Evolutionary conservation across 1,140 invertebrate species (phyloP), one percentile per base, ranked within the genome.

Genomic region (Ceratoteleas bidentatus): DNA sequence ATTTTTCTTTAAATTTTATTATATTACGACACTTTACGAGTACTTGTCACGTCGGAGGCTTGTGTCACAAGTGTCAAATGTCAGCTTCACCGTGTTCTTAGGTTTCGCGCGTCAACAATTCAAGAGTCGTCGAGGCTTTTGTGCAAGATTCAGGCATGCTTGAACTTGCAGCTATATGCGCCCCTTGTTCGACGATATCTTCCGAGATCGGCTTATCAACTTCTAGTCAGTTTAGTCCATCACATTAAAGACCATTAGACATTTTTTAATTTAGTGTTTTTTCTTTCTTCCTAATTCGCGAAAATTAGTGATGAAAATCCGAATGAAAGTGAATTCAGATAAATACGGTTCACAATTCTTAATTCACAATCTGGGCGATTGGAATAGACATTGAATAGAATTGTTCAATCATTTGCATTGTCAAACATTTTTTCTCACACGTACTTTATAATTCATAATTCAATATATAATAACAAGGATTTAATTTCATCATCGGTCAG

Each of bases 51-150:
- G 34, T 74, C 52, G 33, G 38, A 52, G 38, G 16, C 45, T 56
- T 62, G 52, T 43, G 5, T 54, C 36, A 72, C 10, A 54, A 72
- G 69, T 61, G 53, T 77, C 57, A 69, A 69, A 77, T 77, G 50
- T 77, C 50, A 62, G 14, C 60, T 58, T 65, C 54, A 34, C 34
- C 14, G 32, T 43, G 66, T 62, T 70, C 75, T 78, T 65, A 65
- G 45, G 57, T 78, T 65, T 70, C 58, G 32, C 60, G 53, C 66
- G 54, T 78, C 54, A 79, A 72, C 68, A 66, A 72, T 79, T 66
- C 54, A 79, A 72, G 65, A 65, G 68, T 16, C 34, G 56, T 66
- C 38, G 62, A 75, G 47, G 53, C 61, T 78, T 72, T 60, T 77
- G 61, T 78, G 38, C 13, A 54, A 65, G 49, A 72, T 72, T 78